Evolutionary conservation across 2,797 vertebrate species (phyloP).

Genomic region (Tokudaia tokunoshimensis): DNA sequence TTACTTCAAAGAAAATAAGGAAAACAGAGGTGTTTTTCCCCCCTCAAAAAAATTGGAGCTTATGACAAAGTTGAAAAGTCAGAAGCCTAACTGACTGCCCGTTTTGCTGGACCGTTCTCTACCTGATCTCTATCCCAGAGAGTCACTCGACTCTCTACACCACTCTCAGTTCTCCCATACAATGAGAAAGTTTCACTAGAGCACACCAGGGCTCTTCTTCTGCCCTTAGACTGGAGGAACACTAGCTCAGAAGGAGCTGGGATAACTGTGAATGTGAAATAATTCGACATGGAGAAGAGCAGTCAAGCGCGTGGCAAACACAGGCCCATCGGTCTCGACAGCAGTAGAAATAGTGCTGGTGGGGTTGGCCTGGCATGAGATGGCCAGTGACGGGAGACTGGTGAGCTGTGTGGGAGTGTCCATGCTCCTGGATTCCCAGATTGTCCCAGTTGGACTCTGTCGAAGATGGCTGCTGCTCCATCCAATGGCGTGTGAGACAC

Average conservation of each 20-base stretch:
- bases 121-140: neutral
- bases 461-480: neutral
- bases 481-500: neutral
- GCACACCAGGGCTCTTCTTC: neutral
- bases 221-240: neutral
- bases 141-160: neutral
- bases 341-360: rapidly evolving
- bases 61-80: neutral
- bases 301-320: rapidly evolving
- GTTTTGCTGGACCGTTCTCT: neutral
- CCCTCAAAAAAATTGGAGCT: neutral
- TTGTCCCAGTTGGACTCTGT: neutral
- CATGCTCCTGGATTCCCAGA: neutral
- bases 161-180: neutral
- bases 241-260: neutral
- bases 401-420: neutral
- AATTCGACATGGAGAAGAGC: neutral
- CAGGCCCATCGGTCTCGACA: neutral
- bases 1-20: neutral
- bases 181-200: neutral
- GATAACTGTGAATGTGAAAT: neutral
- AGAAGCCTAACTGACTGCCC: too few relatives aligned
- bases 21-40: neutral
- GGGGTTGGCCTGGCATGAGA: neutral
- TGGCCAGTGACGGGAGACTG: rapidly evolving